Base-by-base conservation (phyloP, 2,797 vertebrate genomes). In the Huso huso region DNA sequence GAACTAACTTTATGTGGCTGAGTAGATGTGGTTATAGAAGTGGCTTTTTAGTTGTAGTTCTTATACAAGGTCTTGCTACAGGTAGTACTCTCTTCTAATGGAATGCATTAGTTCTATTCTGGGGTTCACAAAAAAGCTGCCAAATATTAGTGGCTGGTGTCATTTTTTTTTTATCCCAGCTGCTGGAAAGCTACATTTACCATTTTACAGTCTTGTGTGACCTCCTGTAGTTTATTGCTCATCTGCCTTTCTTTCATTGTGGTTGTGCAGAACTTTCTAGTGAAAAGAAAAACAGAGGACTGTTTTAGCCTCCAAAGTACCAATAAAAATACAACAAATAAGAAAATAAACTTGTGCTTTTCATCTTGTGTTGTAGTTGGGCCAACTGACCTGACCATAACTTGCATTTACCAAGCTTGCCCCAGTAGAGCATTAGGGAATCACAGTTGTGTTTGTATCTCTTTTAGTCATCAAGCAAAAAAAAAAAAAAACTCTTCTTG, bases 111-210 rank as follows among this genome's bases (percentile, higher is more conserved):
- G 48, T 70, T 72, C 70, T 68, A 66, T 70, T 62, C 64, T 68
- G 48, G 63, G 61, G 48, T 62, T 48, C 11, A 7, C 8, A 62
- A 48, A 18, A 48, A 13, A 10, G 8, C 61, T 62, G 61, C 61
- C 61, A 62, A 62, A 62, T 62, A 48, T 18, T 37, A 37, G 18
- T 62, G 61, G 18, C 1, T 23, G 61, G 55, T 58, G 8, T 58
- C 12, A 58, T n/a, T 10, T 9, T 37, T 48, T 78, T 37, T 70
- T 65, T 72, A 69, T 71, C 68, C 64, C 61, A 61, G 67, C 68
- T 66, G 69, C 74, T 73, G 81, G 83, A 82, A 37, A 6, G 51
- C 48, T 50, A 61, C 4, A 48, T 61, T 68, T 13, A 4, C 51
- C 18, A 55, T 48, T 6, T 18, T 51, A 51, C 61, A 61, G 51